Base-by-base conservation (phyloP, 2,113 vertebrate genomes). In the Megaleporinus macrocephalus region DNA sequence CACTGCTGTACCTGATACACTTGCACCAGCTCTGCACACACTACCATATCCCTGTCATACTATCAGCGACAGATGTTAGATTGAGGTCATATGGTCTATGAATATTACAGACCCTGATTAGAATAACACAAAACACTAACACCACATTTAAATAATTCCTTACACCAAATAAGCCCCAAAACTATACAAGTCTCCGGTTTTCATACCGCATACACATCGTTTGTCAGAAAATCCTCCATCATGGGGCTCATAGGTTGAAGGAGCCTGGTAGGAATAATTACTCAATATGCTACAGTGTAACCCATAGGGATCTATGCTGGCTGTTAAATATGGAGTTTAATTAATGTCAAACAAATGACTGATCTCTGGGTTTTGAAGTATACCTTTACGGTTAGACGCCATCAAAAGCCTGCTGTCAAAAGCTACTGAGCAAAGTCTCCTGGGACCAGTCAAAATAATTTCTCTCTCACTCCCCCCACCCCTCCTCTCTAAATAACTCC, bases 301-400 rank as follows among this genome's bases (percentile, higher is more conserved):
- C 36, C 74, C 51, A 30, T 44, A 15, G 55, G 6, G 49, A 81
- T 30, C 24, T 22, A 14, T 36, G 36, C 59, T 74, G 72, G 30
- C 51, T 36, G 41, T 62, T 75, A 68, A 51, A 81, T 62, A 59
- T 29, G 41, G 66, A 33, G 13, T 66, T 66, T 81, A 74, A 74
- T 81, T 75, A 41, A 75, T 75, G 65, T 63, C 61, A 75, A 33
- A 68, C 62, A 75, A 75, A 57, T 75, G 71, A 80, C 68, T 72
- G 68, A 81, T 74, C 49, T 75, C 47, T 44, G 33, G 15, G 24
- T 44, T 20, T 5, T 44, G 33, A 70, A n/a, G 33, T 70, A 44
- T 44, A 70, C 66, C 36, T 44, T 68, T 68, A 36, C 65, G 22
- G 29, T 22, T 36, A 33, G 66, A 44, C 36, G 41, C 22, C 66